Percentiles rank a stretch among this genome's conserved stretches.
Evolutionary conservation across 2,797 vertebrate species (phyloP).

Genomic region (Esox lucius): DNA sequence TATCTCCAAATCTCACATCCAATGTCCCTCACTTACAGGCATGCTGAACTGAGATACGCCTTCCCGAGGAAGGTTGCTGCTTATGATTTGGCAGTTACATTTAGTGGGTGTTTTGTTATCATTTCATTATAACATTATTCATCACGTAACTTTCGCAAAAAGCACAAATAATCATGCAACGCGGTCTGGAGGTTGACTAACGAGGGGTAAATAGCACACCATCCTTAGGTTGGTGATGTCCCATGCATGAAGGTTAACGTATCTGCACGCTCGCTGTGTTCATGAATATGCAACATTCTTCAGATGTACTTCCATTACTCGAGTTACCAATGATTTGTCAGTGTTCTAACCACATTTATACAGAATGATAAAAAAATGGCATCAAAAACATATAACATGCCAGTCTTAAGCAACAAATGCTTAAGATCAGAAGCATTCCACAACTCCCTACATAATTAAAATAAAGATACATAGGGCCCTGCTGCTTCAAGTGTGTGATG

Average conservation of each 20-base stretch:
- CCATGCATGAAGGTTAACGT: neutral
- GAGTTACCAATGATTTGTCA: neutral
- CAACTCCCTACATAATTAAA: conserved; percentile 3
- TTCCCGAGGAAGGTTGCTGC: neutral
- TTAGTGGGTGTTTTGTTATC: neutral
- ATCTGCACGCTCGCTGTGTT: neutral
- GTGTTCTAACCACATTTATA: neutral
- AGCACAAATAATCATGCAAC: neutral
- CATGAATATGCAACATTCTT: neutral
- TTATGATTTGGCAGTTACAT: neutral
- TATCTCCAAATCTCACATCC: neutral
- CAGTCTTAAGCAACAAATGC: conserved; percentile 7
- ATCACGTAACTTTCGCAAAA: neutral
- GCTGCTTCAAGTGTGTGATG: neutral
- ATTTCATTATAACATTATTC: neutral
- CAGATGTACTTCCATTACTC: neutral
- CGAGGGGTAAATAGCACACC: neutral
- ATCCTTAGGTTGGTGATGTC: neutral
- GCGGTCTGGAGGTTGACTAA: neutral
- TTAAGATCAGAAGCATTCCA: neutral
- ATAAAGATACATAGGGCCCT: neutral
- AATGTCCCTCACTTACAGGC: neutral
- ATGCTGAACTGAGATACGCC: neutral
- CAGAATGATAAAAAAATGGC: neutral
- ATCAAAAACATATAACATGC: neutral